Base-by-base conservation (phyloP, 2,113 vertebrate genomes). In the Hoplias malabaricus region DNA sequence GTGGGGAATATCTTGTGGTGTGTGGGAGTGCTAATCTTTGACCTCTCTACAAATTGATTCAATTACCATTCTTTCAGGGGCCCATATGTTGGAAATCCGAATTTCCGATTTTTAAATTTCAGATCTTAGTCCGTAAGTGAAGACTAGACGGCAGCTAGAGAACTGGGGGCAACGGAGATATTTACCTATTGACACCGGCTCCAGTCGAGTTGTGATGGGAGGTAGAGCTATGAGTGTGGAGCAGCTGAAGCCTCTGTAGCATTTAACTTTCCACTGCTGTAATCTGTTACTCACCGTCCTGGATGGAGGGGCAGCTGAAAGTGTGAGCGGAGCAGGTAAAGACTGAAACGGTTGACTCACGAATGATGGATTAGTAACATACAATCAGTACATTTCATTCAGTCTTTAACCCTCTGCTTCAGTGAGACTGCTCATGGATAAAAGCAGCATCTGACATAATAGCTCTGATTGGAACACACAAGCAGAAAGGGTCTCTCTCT, bases 381-480 rank as follows among this genome's bases (percentile, higher is more conserved):
- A n/a, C n/a, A 80, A 77, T 56, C 33, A 68, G 62, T 42, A 36
- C n/a, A 4, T 83, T 85, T 85, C 78, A 69, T 75, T 88, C 68
- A 6, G 69, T 7, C 33, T 78, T 73, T 69, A 34, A 75, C 73
- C 85, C 83, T 88, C 86, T 77, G 59, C 83, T 82, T 78, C 81
- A 80, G 86, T 89, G 83, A 66, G 83, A 73, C 78, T 81, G 40
- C 80, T 56, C 63, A 59, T 82, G 81, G 83, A 85, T 89, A 84
- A 87, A 83, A 89, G 82, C 86, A 90, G 76, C 65, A 77, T 38
- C 84, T 89, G 86, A 88, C 69, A n/a, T 88, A 85, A 84, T 87
- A 90, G 85, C 77, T n/a, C n/a, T n/a, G n/a, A n/a, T n/a, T n/a
- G 87, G 70, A 86, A 86, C 78, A 87, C 87, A 88, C 78, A 80